Base-by-base conservation (phyloP, 2,888 invertebrate species). In the Ochropleura plecta region DNA sequence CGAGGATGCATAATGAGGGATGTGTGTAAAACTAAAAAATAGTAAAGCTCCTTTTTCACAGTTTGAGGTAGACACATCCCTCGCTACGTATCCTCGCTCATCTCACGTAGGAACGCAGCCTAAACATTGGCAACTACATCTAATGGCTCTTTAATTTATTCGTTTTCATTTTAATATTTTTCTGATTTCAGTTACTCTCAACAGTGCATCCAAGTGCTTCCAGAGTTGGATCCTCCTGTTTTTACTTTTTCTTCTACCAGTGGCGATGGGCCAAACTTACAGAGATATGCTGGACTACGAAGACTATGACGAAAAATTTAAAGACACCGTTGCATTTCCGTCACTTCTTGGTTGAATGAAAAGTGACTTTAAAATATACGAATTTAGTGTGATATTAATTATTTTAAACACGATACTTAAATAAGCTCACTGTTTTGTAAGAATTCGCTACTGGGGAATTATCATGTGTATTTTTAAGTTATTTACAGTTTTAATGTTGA, bases 131-230 rank as follows among this genome's bases (percentile, higher is more conserved):
- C 3, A 51, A 51, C 8, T 3, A 51, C 8, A 30, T 30, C 1
- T 30, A 30, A 30, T 30, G 53, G 9, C 53, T 53, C 53, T 53
- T n/a, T 10, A 51, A n/a, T 53, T 4, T 53, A n/a, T 53, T n/a
- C 51, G 30, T 30, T 30, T 30, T 30, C 48, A 48, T n/a, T n/a
- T n/a, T n/a, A n/a, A n/a, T 30, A 30, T 70, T 73, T 68, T 70
- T 76, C 65, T 60, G 16, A 72, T 95, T 96, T 40, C 95, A 96
- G 96, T 96, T 64, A 96, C 95, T 0, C 93, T 94, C 82, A 95
- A 94, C 86, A 90, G 91, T 10, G 88, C 92, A 62, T 86, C 92
- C 18, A 91, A 89, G 68, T 86, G 89, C 84, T 90, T 92, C 72
- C 89, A 90, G 59, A 94, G 90, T 81, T 94, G 94, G 94, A 87